phyloP scores from a whole-genome alignment of 2,888 invertebrate species.

The Pseudeuparius sepicola region DNA sequence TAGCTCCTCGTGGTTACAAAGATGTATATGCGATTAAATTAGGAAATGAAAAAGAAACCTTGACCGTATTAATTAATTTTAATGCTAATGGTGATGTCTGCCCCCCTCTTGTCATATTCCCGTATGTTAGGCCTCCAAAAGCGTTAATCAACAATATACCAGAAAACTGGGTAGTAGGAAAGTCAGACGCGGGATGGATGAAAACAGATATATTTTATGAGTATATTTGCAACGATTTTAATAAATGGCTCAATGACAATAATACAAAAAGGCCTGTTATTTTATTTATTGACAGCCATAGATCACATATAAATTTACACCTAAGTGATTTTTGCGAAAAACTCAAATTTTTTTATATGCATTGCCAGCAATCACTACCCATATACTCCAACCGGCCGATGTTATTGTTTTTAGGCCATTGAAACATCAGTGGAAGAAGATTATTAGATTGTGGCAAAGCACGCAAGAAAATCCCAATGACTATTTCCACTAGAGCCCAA shows the following conservation, averaged over 20 bases:
- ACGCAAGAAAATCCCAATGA: too few species aligned
- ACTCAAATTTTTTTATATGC: too few species aligned
- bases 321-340: too few species aligned
- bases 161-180: conserved; percentile 16
- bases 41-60: conserved; percentile 16
- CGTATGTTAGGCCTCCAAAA: conserved; percentile 16
- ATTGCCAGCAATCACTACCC: too few species aligned
- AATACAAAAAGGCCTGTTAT: conserved; percentile 20
- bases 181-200: conserved; percentile 23
- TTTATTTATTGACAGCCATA: conserved; percentile 11
- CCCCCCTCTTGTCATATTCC: conserved; percentile 16
- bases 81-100: conserved; percentile 12
- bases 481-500: too few species aligned
- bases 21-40: conserved; percentile 12
- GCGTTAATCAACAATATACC: conserved; percentile 15
- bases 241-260: conserved; percentile 16
- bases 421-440: too few species aligned
- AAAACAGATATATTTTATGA: conserved; percentile 20
- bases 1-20: conserved; percentile 14
- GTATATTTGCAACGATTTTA: conserved; percentile 19
- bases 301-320: too few species aligned
- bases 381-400: too few species aligned
- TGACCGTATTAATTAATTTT: conserved; percentile 17
- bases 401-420: too few species aligned
- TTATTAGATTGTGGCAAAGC: too few species aligned